phyloP scores from a whole-genome alignment of 2,113 vertebrate genomes.

The Arenaria interpres region DNA sequence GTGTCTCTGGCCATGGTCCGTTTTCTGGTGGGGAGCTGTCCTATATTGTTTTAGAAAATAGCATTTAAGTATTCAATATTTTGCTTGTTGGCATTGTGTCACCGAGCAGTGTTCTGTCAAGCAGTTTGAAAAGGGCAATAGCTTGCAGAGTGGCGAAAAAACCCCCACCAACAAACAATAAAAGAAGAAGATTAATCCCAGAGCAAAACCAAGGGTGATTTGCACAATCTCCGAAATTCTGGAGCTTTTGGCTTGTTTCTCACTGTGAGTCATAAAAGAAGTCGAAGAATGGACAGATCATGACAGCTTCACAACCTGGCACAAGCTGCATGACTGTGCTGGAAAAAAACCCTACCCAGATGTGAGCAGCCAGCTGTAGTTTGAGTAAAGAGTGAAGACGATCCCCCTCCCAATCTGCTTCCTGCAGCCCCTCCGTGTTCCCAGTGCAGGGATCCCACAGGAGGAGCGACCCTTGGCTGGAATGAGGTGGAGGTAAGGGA shows the following conservation, averaged over 20 bases:
- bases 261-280: not conserved
- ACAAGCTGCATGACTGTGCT: not conserved
- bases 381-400: not conserved
- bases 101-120: not conserved
- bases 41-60: not conserved
- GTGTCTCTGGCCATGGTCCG: not conserved
- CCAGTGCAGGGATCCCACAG: not conserved
- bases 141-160: not conserved
- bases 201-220: not conserved
- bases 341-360: not conserved
- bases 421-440: fast-evolving
- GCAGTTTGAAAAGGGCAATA: constrained; percentile 52
- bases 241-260: not conserved
- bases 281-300: not conserved
- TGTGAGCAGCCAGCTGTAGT: not conserved
- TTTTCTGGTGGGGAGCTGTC: not conserved
- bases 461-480: fast-evolving
- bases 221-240: not conserved
- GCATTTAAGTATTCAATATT: constrained; percentile 8
- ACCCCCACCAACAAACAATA: not conserved
- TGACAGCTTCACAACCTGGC: not conserved
- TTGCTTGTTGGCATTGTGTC: not conserved
- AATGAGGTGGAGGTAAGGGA: not conserved
- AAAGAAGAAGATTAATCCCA: not conserved
- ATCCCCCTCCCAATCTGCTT: not conserved